Conservation (phyloP, 2,888 invertebrate species). For the Caenorhabditis japonica region DNA sequence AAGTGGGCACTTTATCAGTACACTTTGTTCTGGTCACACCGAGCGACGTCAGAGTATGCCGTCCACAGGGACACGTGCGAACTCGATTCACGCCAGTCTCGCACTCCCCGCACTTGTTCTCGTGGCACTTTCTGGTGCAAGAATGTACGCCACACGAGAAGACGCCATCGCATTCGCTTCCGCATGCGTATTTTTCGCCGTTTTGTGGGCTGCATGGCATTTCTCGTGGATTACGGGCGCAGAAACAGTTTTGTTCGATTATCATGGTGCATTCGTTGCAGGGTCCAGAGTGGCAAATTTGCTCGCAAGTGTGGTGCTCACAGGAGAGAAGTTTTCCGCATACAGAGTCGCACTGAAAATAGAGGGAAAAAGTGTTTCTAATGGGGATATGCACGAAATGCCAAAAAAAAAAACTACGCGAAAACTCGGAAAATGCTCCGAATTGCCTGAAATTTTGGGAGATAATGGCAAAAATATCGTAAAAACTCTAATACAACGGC, state of each 20-base stretch:
- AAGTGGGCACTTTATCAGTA: slow-evolving; percentile 87
- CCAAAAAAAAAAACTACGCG: too few relatives aligned
- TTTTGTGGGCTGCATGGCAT: slow-evolving; percentile 82
- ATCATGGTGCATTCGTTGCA: slow-evolving; percentile 85
- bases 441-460: too few relatives aligned
- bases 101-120: slow-evolving; percentile 82
- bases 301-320: slow-evolving; percentile 84
- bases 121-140: slow-evolving; percentile 80
- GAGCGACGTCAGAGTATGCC: slow-evolving; percentile 80
- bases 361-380: neutral
- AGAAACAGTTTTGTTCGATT: slow-evolving; percentile 85
- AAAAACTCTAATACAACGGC: too few relatives aligned
- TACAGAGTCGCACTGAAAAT: slow-evolving; percentile 83
- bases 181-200: slow-evolving; percentile 66
- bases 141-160: slow-evolving; percentile 81
- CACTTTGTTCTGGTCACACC: slow-evolving; percentile 80
- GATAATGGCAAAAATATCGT: too few relatives aligned
- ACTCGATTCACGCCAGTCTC: slow-evolving; percentile 81
- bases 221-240: slow-evolving; percentile 82
- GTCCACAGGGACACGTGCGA: slow-evolving; percentile 86
- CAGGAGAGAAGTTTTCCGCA: slow-evolving; percentile 87
- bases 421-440: too few relatives aligned
- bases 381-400: too few relatives aligned
- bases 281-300: slow-evolving; percentile 86
- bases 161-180: slow-evolving; percentile 59